A percentile compares a stretch with the other conserved stretches of the same genome.
Conservation (phyloP, 1,140 invertebrate genomes). For the Cardiocondyla obscurior region DNA sequence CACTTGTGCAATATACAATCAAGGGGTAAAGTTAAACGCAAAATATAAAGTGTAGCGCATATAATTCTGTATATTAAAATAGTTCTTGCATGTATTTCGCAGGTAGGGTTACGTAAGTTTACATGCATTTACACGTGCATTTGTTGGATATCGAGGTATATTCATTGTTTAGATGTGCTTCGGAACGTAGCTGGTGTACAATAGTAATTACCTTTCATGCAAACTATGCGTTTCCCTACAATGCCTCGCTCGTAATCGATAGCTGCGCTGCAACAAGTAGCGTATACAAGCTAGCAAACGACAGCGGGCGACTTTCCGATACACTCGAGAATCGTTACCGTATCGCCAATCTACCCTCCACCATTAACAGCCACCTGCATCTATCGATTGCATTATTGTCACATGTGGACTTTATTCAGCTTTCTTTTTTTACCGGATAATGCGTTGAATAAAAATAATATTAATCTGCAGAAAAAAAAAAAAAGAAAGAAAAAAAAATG, state of each 20-base stretch:
- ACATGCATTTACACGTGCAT: background rate
- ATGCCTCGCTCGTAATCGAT: slow-evolving; percentile 45
- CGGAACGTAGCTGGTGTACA: slow-evolving; percentile 23
- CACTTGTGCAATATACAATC: too few relatives aligned
- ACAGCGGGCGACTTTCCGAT: slow-evolving; percentile 39
- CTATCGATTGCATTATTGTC: slow-evolving; percentile 26
- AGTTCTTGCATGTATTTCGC: background rate
- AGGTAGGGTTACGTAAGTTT: too few relatives aligned
- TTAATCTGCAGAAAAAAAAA: background rate
- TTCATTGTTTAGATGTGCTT: slow-evolving; percentile 16
- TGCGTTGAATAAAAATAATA: background rate
- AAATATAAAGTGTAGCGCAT: background rate
- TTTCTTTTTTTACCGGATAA: background rate
- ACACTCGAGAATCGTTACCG: slow-evolving; percentile 49
- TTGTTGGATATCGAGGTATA: slow-evolving; percentile 17
- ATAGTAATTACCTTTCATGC: slow-evolving; percentile 54
- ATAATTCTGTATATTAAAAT: background rate
- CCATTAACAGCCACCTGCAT: slow-evolving; percentile 29
- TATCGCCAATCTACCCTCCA: slow-evolving; percentile 46
- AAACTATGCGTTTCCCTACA: slow-evolving; percentile 44
- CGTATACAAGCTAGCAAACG: slow-evolving; percentile 22
- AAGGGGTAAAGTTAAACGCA: too few relatives aligned
- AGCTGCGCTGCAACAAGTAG: slow-evolving; percentile 51
- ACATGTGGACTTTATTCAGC: background rate
- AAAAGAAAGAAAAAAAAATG: background rate